Conservation (phyloP, 1,140 invertebrate genomes). For the Drosophila novamexicana region DNA sequence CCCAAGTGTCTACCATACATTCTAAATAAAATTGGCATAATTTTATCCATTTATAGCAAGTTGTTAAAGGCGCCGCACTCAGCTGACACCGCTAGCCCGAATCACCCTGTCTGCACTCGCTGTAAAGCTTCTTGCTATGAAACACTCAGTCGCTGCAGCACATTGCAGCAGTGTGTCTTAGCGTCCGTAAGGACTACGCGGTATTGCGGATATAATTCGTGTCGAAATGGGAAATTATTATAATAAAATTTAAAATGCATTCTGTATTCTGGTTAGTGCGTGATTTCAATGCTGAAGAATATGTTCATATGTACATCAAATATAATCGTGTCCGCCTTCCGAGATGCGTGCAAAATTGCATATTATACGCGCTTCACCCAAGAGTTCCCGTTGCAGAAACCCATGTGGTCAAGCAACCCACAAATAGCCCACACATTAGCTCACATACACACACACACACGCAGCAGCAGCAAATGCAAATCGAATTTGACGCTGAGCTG, state of each 20-base stretch:
- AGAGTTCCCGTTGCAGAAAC: slow-evolving; percentile 5
- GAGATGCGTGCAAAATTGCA: slow-evolving; percentile 31
- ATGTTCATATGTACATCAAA: slow-evolving; percentile 4
- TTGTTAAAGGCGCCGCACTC: not conserved
- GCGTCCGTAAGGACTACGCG: slow-evolving; percentile 15
- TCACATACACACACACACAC: not conserved
- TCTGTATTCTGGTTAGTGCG: slow-evolving; percentile 52
- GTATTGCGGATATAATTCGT: not conserved
- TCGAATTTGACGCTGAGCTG: slow-evolving; percentile 71
- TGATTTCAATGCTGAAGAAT: slow-evolving; percentile 37
- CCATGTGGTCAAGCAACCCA: slow-evolving; percentile 16
- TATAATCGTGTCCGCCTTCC: slow-evolving; percentile 45
- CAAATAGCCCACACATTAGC: slow-evolving; percentile 9
- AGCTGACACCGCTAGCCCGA: not conserved
- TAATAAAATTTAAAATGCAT: not conserved
- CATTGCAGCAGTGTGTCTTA: slow-evolving; percentile 10
- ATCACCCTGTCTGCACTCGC: slow-evolving; percentile 14
- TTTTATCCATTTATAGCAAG: not conserved
- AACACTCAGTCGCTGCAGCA: slow-evolving; percentile 6
- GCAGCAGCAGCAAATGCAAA: slow-evolving; percentile 63
- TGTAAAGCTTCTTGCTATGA: slow-evolving; percentile 4
- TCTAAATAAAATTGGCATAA: too few species aligned
- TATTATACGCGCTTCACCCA: slow-evolving; percentile 8
- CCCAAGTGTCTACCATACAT: too few species aligned
- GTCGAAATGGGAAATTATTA: slow-evolving; percentile 4